A percentile compares a stretch with the other conserved stretches of the same genome.
Conservation (phyloP, 2,797 vertebrate genomes). For the Apogon talboti region DNA sequence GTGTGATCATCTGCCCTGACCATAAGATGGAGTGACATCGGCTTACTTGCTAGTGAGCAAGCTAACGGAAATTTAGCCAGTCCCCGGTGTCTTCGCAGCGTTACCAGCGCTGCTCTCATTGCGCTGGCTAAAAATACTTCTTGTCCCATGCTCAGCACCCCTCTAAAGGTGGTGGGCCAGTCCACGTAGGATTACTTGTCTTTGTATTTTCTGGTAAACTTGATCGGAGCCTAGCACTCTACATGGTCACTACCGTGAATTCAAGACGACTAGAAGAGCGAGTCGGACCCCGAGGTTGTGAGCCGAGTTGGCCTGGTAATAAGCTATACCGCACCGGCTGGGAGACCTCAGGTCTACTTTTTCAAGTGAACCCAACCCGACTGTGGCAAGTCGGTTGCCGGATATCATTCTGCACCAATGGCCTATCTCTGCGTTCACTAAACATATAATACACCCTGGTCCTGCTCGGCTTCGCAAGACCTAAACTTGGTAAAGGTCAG, state of each 20-base stretch:
- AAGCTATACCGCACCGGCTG: constrained; percentile 42
- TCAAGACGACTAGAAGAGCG: constrained; percentile 72
- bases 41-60: constrained; percentile 41
- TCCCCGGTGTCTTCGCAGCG: constrained; percentile 45
- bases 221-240: constrained; percentile 66
- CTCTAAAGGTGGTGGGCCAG: constrained; percentile 58
- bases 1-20: constrained; percentile 3
- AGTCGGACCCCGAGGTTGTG: constrained; percentile 71
- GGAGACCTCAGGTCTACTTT: constrained; percentile 51
- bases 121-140: constrained; percentile 75
- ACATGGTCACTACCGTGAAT: constrained; percentile 79
- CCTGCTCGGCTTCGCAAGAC: constrained; percentile 34
- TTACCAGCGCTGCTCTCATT: constrained; percentile 42
- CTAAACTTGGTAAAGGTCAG: constrained; percentile 54
- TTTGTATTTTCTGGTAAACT: constrained; percentile 47
- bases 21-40: constrained; percentile 34
- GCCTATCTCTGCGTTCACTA: constrained; percentile 51
- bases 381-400: constrained; percentile 53
- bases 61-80: constrained; percentile 40
- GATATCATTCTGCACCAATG: constrained; percentile 62
- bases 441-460: constrained; percentile 50
- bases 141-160: constrained; percentile 34
- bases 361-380: constrained; percentile 26
- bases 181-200: constrained; percentile 39
- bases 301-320: constrained; percentile 64